These are phyloP conservation scores for Sitobion miscanthi DNA, from an alignment of 1,140 invertebrate genomes.

Conservation along the genomic window DNA sequence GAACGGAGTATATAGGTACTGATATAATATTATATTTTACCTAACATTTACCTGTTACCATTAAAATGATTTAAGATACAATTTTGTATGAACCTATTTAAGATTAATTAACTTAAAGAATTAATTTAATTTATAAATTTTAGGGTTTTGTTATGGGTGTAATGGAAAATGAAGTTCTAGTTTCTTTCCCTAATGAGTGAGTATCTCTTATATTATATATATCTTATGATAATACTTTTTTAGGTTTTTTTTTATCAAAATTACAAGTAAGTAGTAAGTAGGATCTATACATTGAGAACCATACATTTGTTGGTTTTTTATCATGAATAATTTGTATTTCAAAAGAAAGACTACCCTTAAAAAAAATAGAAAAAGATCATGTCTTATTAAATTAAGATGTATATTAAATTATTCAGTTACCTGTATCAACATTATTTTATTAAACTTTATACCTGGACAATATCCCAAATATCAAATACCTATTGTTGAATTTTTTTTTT, in stretches of 20 bases:
- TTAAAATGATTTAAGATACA: not conserved
- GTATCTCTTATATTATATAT: constrained; percentile 63
- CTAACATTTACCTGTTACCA: not conserved
- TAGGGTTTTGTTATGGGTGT: constrained; percentile 93
- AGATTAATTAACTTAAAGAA: not conserved
- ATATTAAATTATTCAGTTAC: not conserved
- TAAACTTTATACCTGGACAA: not conserved
- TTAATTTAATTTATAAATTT: constrained; percentile 63
- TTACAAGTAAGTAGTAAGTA: not conserved
- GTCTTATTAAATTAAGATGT: not conserved
- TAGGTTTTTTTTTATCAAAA: not conserved
- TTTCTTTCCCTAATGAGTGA: constrained; percentile 96
- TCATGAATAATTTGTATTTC: not conserved
- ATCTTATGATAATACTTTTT: constrained; percentile 24
- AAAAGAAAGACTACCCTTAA: not conserved
- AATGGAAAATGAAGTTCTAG: constrained; percentile 86
- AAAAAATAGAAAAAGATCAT: not conserved
- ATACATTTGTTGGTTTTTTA: not conserved
- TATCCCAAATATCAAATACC: no score
- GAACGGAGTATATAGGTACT: not conserved
- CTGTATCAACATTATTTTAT: not conserved
- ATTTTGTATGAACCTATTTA: not conserved
- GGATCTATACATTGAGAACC: no score
- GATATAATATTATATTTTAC: not conserved
- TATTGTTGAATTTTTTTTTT: no score